Base-by-base conservation (phyloP, 2,113 vertebrate species). In the Ia io region DNA sequence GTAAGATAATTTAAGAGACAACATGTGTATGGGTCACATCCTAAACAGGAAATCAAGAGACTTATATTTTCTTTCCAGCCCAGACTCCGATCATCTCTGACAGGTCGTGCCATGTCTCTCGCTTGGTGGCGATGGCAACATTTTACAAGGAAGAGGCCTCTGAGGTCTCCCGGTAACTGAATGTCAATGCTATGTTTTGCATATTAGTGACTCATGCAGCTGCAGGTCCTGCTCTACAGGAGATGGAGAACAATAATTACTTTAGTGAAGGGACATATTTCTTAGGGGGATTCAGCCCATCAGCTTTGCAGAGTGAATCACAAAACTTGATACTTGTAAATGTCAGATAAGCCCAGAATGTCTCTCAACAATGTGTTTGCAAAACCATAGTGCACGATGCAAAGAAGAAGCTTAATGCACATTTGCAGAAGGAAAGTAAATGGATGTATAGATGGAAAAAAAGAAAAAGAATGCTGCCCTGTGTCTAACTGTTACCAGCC, bases 1-100 rank as follows among this genome's bases (percentile, higher is more conserved):
- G 56, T 88, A 84, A 84, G 88, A 86, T 91, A 91, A 94, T 97
- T 96, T 94, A 93, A 91, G 93, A 96, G 89, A 79, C 70, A 61
- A 80, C 88, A 85, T 79, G 77, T 88, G 88, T 71, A 9, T 40
- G 78, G 90, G 89, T 88, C 85, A 70, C 32, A 94, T 73, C 47
- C 78, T 85, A 84, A 88, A 67, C 56, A 92, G 88, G 94, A 96
- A 95, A 67, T 88, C 73, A 44, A 67, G 47, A 96, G 74, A 78
- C 77, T 76, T 84, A 53, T 51, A 84, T 92, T 96, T 95, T 94
- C 78, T 67, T 40, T 93, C 84, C 35, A 86, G 88, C 3, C 28
- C 56, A 71, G 78, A 8, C 37, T 73, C 84, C 89, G 84, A 87
- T 78, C 32, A n/a, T 59, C 85, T 95, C 18, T 95, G 94, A 90